phyloP scores from a whole-genome alignment of 2,888 invertebrate species.

The Polydrusus pterygomalis region DNA sequence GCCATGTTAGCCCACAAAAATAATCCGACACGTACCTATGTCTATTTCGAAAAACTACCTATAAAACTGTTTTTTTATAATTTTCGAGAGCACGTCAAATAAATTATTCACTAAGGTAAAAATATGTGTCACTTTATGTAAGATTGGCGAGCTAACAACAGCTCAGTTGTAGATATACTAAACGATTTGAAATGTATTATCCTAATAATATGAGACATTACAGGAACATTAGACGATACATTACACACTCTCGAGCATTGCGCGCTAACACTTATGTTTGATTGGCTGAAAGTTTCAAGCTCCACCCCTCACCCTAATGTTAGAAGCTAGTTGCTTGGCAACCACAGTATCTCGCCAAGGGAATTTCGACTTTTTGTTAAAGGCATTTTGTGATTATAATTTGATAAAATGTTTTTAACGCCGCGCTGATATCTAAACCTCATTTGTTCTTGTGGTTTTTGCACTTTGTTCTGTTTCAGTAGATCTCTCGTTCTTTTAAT shows the following conservation, averaged over 20 bases:
- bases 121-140: slow-evolving; percentile 28
- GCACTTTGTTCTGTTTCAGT: slow-evolving; percentile 56
- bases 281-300: slow-evolving; percentile 66
- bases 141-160: slow-evolving; percentile 58
- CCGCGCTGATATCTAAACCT: slow-evolving; percentile 46
- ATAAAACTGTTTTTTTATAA: not conserved
- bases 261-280: slow-evolving; percentile 63
- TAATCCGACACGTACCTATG: not conserved
- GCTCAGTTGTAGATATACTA: slow-evolving; percentile 70
- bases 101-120: slow-evolving; percentile 4
- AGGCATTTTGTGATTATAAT: slow-evolving; percentile 54
- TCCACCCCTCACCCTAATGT: slow-evolving; percentile 65
- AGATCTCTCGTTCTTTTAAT: slow-evolving; percentile 46
- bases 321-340: slow-evolving; percentile 65
- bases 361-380: slow-evolving; percentile 63
- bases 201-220: slow-evolving; percentile 73
- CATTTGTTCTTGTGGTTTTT: slow-evolving; percentile 51
- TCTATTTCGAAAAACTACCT: too few species aligned
- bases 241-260: slow-evolving; percentile 69
- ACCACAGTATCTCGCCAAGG: slow-evolving; percentile 58
- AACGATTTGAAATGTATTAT: slow-evolving; percentile 73
- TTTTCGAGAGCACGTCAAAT: slow-evolving; percentile 4
- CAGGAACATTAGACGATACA: slow-evolving; percentile 73
- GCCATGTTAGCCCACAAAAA: slow-evolving; percentile 59
- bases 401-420: slow-evolving; percentile 47